Evolutionary conservation across 53 echinoderm and acorn worm genomes (phyloP).

Genomic region (Crossaster papposus): DNA sequence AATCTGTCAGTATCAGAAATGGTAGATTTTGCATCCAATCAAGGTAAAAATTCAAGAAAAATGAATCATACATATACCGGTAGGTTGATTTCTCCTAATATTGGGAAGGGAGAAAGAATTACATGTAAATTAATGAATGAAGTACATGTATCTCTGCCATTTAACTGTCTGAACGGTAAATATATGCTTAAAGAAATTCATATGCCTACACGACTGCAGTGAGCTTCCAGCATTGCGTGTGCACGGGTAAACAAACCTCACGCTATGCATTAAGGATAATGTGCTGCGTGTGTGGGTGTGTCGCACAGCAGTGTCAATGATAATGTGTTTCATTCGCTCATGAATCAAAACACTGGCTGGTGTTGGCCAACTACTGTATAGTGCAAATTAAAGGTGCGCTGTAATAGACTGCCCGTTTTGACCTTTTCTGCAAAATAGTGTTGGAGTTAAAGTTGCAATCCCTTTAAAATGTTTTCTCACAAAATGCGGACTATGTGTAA

Average conservation of each 20-base stretch:
- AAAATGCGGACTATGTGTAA: no score
- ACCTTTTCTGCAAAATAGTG: not conserved
- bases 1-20: not conserved
- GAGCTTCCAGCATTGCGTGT: not conserved
- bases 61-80: not conserved
- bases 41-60: not conserved
- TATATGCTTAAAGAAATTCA: not conserved
- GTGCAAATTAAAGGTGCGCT: not conserved
- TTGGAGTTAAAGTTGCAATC: not conserved
- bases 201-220: not conserved
- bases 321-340: not conserved
- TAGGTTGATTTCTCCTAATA: not conserved
- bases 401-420: not conserved
- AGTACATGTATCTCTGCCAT: not conserved
- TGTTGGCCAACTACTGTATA: not conserved
- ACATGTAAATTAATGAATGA: no score
- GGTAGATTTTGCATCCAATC: not conserved
- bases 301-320: not conserved
- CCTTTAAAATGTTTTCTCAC: not conserved
- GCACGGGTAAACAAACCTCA: conserved; percentile 9
- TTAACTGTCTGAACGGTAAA: not conserved
- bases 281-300: conserved; percentile 16
- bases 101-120: not conserved
- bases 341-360: conserved; percentile 18
- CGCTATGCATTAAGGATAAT: conserved; percentile 3